Conservation (phyloP, 23 tunicate species). For the Styela plicata region DNA sequence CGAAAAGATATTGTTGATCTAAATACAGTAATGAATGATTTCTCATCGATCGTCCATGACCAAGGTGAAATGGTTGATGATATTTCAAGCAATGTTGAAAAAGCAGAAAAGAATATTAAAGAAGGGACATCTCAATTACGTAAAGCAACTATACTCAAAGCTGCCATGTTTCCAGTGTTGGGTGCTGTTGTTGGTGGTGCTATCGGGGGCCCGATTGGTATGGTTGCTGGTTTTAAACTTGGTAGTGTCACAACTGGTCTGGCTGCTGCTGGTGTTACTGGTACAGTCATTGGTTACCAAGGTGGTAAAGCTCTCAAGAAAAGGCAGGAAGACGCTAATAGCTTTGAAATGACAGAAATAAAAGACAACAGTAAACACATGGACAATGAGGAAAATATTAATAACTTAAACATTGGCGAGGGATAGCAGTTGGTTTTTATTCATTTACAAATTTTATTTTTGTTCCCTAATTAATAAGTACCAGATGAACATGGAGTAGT, state of each 20-base stretch:
- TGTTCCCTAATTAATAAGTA: too few relatives aligned
- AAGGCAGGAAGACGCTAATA: conserved; percentile 18
- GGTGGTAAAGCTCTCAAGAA: conserved; percentile 27
- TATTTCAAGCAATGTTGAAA: conserved; percentile 51
- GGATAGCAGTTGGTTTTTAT: too few relatives aligned
- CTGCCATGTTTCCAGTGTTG: conserved; percentile 80
- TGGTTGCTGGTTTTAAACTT: conserved; percentile 65
- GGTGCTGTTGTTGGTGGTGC: conserved; percentile 90
- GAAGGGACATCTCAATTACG: conserved; percentile 46
- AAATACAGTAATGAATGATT: conserved; percentile 33
- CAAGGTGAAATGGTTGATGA: conserved; percentile 58
- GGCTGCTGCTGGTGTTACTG: conserved; percentile 86
- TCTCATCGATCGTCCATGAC: conserved; percentile 41
- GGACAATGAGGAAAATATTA: too few relatives aligned
- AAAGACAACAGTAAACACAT: too few relatives aligned
- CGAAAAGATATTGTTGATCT: conserved; percentile 36
- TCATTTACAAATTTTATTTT: too few relatives aligned
- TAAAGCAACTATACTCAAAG: conserved; percentile 51
- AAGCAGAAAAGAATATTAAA: conserved; percentile 41
- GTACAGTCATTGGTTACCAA: conserved; percentile 75
- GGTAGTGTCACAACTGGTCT: conserved; percentile 60
- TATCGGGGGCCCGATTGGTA: conserved; percentile 77
- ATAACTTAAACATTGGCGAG: too few relatives aligned
- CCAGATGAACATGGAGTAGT: too few relatives aligned
- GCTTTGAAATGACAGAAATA: conserved; percentile 13